phyloP scores from a whole-genome alignment of 2,888 invertebrate genomes.

The Ophonus ardosiacus region DNA sequence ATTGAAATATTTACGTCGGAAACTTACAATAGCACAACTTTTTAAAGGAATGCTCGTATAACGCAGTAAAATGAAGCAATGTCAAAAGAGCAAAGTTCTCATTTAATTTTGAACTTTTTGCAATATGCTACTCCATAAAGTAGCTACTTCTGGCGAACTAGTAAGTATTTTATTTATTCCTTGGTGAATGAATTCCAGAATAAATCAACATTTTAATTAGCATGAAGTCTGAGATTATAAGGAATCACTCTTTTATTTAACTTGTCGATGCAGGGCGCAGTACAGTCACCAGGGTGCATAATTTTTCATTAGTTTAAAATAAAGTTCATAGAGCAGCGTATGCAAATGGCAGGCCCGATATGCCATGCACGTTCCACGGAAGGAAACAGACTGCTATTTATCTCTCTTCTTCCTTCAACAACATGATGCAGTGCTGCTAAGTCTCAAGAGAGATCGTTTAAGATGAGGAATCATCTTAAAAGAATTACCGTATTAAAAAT shows the following conservation, averaged over 20 bases:
- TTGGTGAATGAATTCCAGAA: not conserved
- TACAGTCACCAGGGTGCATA: constrained; percentile 9
- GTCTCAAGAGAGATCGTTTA: not conserved
- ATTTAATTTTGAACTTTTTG: not conserved
- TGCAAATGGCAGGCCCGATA: constrained; percentile 45
- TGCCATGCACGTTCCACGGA: constrained; percentile 27
- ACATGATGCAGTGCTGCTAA: not conserved
- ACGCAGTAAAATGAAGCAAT: not conserved
- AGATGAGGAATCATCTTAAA: too few species aligned
- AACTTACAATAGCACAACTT: not conserved
- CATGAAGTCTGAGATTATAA: constrained; percentile 6
- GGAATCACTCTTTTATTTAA: constrained; percentile 11
- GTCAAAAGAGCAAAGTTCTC: not conserved
- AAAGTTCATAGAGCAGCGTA: constrained; percentile 40
- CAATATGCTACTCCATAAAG: not conserved
- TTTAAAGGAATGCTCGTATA: not conserved
- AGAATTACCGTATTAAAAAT: too few species aligned
- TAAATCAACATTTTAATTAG: constrained; percentile 41
- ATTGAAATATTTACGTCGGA: not conserved
- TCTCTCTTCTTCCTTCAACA: not conserved
- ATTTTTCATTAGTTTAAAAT: constrained; percentile 56
- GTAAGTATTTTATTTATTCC: constrained; percentile 11
- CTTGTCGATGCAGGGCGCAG: not conserved
- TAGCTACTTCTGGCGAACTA: not conserved
- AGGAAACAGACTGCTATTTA: constrained; percentile 9